A percentile compares a stretch with the other conserved stretches of the same genome.
These are phyloP conservation scores for Channa maculata DNA, from an alignment of 2,113 vertebrate species.

Conservation along the genomic window DNA sequence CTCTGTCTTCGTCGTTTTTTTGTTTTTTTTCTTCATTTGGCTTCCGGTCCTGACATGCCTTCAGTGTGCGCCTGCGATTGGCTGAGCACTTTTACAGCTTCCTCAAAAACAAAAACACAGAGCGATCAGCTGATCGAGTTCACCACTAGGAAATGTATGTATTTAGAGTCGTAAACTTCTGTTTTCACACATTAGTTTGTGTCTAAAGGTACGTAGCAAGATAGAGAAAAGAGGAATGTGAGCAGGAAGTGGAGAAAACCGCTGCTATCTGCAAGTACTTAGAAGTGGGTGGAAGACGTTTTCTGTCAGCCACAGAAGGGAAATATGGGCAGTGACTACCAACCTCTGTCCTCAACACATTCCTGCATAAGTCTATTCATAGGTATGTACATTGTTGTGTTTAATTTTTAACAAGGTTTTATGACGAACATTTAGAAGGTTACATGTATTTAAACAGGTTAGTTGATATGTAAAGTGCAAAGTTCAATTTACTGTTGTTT, in stretches of 20 bases:
- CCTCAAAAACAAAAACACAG: conserved; percentile 71
- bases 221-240: conserved; percentile 41
- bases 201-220: neutral
- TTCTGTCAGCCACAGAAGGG: conserved; percentile 27
- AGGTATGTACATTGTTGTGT: conserved; percentile 62
- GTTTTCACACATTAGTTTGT: conserved; percentile 1
- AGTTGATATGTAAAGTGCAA: no score
- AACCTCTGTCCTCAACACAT: conserved; percentile 50
- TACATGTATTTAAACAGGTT: no score
- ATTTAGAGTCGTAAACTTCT: neutral
- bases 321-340: conserved; percentile 69
- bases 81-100: conserved; percentile 63
- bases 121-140: conserved; percentile 55
- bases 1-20: neutral
- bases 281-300: conserved; percentile 34
- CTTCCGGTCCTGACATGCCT: conserved; percentile 68
- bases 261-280: conserved; percentile 42
- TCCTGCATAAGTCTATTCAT: conserved; percentile 48
- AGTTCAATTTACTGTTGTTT: no score
- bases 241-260: conserved; percentile 52
- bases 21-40: neutral
- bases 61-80: conserved; percentile 55
- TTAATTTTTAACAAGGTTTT: no score
- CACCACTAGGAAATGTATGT: neutral
- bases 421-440: no score